These are phyloP conservation scores for Lates calcarifer DNA, from an alignment of 2,113 vertebrate species.

Conservation along the genomic window DNA sequence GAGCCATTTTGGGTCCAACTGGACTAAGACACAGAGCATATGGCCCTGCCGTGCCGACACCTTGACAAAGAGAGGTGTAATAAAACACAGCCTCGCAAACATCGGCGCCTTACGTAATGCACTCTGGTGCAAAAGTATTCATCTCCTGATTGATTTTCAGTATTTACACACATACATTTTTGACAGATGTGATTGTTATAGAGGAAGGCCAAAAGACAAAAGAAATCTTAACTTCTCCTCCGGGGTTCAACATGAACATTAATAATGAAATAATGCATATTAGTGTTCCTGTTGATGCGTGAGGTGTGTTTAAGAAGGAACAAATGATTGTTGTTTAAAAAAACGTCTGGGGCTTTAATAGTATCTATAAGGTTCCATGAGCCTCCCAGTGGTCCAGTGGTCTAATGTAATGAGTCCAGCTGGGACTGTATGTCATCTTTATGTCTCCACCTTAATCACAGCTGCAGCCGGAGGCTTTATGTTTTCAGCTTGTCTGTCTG, in stretches of 20 bases:
- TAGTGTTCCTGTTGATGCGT: not conserved
- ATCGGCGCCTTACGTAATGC: slow-evolving; percentile 9
- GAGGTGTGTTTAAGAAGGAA: not conserved
- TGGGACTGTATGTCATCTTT: not conserved
- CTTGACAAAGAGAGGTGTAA: slow-evolving; percentile 44
- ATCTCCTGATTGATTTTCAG: slow-evolving; percentile 17
- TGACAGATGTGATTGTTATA: not conserved
- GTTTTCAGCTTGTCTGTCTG: no score
- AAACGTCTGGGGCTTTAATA: not conserved
- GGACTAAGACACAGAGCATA: slow-evolving; percentile 67
- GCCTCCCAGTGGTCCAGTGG: not conserved
- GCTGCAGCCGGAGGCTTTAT: no score
- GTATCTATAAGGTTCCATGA: not conserved
- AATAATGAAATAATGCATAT: not conserved
- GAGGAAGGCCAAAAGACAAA: not conserved
- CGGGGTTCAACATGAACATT: not conserved
- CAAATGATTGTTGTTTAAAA: not conserved
- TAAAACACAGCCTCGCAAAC: slow-evolving; percentile 39
- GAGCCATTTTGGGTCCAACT: slow-evolving; percentile 64
- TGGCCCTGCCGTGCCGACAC: slow-evolving; percentile 64
- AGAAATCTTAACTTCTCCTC: no score
- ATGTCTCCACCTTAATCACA: no score
- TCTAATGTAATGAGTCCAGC: not conserved
- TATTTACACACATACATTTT: not conserved
- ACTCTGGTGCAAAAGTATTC: not conserved